phyloP scores from a whole-genome alignment of 2,888 invertebrate genomes.

The Yponomeuta evonymella region DNA sequence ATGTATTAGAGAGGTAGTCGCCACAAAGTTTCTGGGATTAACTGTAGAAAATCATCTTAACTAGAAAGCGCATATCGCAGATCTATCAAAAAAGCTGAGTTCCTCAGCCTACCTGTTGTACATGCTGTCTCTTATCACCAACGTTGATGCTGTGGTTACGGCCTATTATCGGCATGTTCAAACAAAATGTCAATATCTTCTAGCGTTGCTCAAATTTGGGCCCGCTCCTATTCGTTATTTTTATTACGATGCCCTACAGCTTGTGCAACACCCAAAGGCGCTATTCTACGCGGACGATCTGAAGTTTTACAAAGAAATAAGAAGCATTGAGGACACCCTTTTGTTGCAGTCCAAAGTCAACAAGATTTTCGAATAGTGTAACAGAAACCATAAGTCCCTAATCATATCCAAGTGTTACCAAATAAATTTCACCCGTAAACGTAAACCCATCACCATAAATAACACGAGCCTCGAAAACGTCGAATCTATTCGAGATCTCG shows the following conservation, averaged over 20 bases:
- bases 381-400: background rate
- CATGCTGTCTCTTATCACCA: no score
- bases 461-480: background rate
- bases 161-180: no score
- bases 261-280: background rate
- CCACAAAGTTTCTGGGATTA: no score
- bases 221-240: background rate
- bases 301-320: background rate
- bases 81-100: no score
- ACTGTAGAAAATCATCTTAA: no score
- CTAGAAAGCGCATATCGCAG: no score
- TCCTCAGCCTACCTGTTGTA: no score
- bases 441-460: background rate
- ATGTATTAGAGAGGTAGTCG: no score
- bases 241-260: background rate
- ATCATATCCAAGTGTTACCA: background rate
- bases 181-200: background rate
- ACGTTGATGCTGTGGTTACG: no score
- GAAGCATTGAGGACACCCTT: background rate
- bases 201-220: background rate
- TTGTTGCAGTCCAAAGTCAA: background rate
- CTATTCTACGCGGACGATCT: background rate
- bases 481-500: background rate
- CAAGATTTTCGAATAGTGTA: background rate
- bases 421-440: constrained; percentile 1